Base-by-base conservation (phyloP, 2,888 invertebrate species). In the Watsonalla cultraria region DNA sequence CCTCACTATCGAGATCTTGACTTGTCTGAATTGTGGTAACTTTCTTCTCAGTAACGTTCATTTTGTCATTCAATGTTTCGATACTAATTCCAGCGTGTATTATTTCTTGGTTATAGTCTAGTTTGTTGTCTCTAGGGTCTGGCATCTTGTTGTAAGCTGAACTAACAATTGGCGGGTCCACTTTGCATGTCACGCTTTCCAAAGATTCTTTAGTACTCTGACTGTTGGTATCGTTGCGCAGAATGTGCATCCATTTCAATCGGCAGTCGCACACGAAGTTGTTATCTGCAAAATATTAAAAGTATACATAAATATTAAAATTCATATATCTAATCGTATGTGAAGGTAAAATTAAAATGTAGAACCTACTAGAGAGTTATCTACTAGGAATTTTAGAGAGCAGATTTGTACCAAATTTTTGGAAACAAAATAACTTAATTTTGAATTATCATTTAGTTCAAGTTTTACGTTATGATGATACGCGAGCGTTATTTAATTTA, bases 241-340 rank as follows among this genome's bases (percentile, higher is more conserved):
- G 86, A 48, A 91, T 91, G 84, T 94, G 94, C 86, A 96, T 93
- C 96, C 96, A 96, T 65, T 94, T 93, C 65, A 96, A 88, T 64
- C 95, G 94, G 82, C 96, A 96, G 91, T 96, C 96, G 86, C 96
- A 97, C 68, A 94, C 92, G 84, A 96, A 94, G 80, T 93, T 94
- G 89, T 96, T 97, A 71, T 94, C 96, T 97, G 94, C 51, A 91
- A 92, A 77, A 66, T 74, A 70, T 68, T 68, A 72, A 54, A 57
- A 45, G 58, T 55, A 56, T 47, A 47, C 1, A 2, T 2, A 24
- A 24, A 24, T 24, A 24, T 24, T 24, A 2, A 24, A 2, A 4
- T 24, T 24, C 4, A 4, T 24, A 24, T n/a, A n/a, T n/a, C n/a
- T n/a, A 24, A 24, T 24, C 24, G 4, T 4, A 24, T 24, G 24